A percentile compares a stretch with the other conserved stretches of the same genome.
Conservation (phyloP, 2,888 invertebrate species). For the Aromia moschata region DNA sequence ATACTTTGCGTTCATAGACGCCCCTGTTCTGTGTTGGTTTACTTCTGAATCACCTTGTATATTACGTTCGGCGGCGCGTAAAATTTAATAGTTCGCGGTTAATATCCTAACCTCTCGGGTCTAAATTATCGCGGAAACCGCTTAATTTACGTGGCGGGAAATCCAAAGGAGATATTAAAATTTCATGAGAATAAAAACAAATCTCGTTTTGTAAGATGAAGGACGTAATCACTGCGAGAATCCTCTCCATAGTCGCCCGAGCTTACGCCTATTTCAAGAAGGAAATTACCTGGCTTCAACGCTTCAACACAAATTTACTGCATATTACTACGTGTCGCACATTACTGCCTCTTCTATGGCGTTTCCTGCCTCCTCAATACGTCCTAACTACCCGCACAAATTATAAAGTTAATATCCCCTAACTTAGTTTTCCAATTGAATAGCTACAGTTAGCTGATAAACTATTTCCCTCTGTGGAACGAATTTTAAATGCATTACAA, state of each 20-base stretch:
- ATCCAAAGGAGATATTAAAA: constrained; percentile 37
- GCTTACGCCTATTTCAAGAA: constrained; percentile 58
- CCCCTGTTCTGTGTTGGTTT: too few species aligned
- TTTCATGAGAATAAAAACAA: constrained; percentile 44
- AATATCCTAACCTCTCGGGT: background rate
- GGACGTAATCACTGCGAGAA: constrained; percentile 54
- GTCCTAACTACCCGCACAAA: constrained; percentile 53
- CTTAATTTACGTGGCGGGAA: constrained; percentile 26
- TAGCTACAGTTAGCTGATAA: constrained; percentile 31
- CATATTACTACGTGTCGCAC: constrained; percentile 57
- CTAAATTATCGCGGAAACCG: constrained; percentile 12
- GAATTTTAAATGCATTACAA: constrained; percentile 22
- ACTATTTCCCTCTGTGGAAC: constrained; percentile 30
- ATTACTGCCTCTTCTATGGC: constrained; percentile 51
- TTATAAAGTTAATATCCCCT: constrained; percentile 51
- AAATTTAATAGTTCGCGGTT: background rate
- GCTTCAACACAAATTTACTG: constrained; percentile 60
- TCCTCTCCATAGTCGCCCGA: constrained; percentile 53
- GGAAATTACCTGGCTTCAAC: constrained; percentile 61
- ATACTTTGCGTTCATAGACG: too few species aligned
- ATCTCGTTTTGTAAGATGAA: constrained; percentile 52
- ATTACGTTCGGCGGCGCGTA: background rate
- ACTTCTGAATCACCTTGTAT: too few species aligned
- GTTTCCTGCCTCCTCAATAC: constrained; percentile 55
- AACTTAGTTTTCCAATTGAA: constrained; percentile 40